Evolutionary conservation across 2,797 vertebrate species (phyloP), one percentile per base, ranked within the genome.

Genomic region (Micromesistius poutassou): DNA sequence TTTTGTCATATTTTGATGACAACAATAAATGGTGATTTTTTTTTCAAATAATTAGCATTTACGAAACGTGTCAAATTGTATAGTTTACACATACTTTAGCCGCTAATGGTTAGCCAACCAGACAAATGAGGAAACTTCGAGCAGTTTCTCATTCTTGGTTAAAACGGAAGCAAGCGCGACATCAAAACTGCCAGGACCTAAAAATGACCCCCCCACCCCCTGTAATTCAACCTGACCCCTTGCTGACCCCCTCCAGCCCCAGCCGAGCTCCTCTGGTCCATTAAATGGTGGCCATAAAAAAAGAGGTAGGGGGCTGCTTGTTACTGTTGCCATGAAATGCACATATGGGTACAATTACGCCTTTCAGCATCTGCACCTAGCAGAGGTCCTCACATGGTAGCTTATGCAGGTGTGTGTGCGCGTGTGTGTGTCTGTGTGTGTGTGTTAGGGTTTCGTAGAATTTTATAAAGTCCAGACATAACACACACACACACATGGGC

Each of bases 341-440:
- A 92, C 91, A 93, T 94, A 94, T 94, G 91, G 91, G 91, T 76
- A 89, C 94, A 94, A 93, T 96, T 94, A 94, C 92, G 87, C 81
- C 81, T 82, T 87, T 88, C 86, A 93, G 89, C 89, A 88, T 92
- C 91, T 91, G 90, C 90, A 91, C 86, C 84, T 82, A 93, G 42
- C 93, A 95, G 95, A 82, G 92, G 92, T 94, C 93, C 93, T 96
- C 92, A 95, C 94, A 94, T 94, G 93, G 42, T 46, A 46, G 42
- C 42, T 2, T 94, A 92, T 93, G 92, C 94, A 94, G 89, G 86
- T 84, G 88, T 94, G 93, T 93, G 92, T 94, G 94, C 89, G 86
- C 84, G 14, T 46, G 94, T 94, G 93, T 94, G 86, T 84, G 88
- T 94, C 92, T 93, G 92, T 94, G 94, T 89, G 86, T 42, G 94